Evolutionary conservation across 2,888 invertebrate species (phyloP), one percentile per base, ranked within the genome.

Genomic region (Spodoptera exigua): DNA sequence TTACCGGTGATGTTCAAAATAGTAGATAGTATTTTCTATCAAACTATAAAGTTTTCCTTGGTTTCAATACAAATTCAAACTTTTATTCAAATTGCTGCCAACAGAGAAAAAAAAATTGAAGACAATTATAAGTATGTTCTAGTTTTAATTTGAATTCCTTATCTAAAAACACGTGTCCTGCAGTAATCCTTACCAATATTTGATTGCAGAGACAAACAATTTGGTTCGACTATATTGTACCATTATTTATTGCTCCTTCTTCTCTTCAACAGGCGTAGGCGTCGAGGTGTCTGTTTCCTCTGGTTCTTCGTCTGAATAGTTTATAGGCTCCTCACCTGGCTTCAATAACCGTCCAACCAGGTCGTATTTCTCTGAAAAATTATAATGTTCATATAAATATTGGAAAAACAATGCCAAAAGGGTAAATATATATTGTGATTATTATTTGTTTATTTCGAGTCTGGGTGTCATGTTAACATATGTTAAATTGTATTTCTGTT

Each of bases 231-330:
- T 62, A 32, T 13, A 43, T 49, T 13, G 44, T 27, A 49, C 53
- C 45, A 53, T 34, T 61, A 57, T 61, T 78, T 90, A 92, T 76
- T 87, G 86, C 45, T 85, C 84, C 59, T 93, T 93, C 73, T 91
- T 91, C 48, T 90, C 83, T 54, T 80, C 89, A 16, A 84, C 72
- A 9, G 88, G 84, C 27, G 83, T 86, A 63, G 77, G 83, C 43
- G 85, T 82, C 2, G 92, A 88, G 32, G 84, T 83, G 70, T 93
- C 93, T 0, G 92, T 89, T 41, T 94, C 94, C 45, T 90, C 96
- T 88, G 80, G 95, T 76, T 99, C 98, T 80, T 98, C 98, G 81
- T 99, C 98, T 0, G 98, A 97, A 89, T 99, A 99, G 86, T 96
- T 98, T 61, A 96, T 96, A 1, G 98, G 97, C 81, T 97, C 96